Evolutionary conservation across 1,140 invertebrate species (phyloP), one percentile per base, ranked within the genome.

Genomic region (Cryptotermes secundus): DNA sequence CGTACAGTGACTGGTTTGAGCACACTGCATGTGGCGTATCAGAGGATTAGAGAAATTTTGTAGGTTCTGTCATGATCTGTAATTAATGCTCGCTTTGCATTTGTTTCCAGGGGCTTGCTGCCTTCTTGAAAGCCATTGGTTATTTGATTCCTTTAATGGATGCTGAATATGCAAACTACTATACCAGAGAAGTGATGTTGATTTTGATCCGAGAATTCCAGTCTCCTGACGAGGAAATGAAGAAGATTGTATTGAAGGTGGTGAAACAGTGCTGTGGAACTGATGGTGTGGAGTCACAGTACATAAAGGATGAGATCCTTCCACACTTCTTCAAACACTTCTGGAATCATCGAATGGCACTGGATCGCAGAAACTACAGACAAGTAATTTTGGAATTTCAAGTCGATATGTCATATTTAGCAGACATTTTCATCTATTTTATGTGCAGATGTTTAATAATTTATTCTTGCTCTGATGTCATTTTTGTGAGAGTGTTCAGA

Each of bases 191-290:
- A 95, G 99, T 99, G 87, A 99, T 99, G 99, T 92, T 99, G 88
- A 99, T 99, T 90, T 91, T 99, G 14, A 99, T 99, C 88, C 93
- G 99, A 90, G 99, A 99, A 91, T 99, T 99, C 89, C 98, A 99
- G 89, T 99, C 98, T 80, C 99, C 99, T 4, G 99, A 99, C 91
- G 99, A 99, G 91, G 99, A 99, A 93, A 99, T 99, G 99, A 99
- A 99, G 89, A 99, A 99, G 89, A 99, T 99, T 91, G 99, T 99
- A 1, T 92, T 99, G 65, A 99, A 99, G 92, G 96, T 99, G 85
- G 99, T 99, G n/a, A 99, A 99, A 90, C 99, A 99, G 90, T 99
- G 99, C 91, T 99, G 99, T 90, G 98, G 97, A 24, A 99, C 99
- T 0, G 99, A 99, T 91, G 99, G 99, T 95, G 99, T 99, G 36